Evolutionary conservation across 2,113 vertebrate genomes (phyloP), one percentile per base, ranked within the genome.

Genomic region (Plecotus auritus): DNA sequence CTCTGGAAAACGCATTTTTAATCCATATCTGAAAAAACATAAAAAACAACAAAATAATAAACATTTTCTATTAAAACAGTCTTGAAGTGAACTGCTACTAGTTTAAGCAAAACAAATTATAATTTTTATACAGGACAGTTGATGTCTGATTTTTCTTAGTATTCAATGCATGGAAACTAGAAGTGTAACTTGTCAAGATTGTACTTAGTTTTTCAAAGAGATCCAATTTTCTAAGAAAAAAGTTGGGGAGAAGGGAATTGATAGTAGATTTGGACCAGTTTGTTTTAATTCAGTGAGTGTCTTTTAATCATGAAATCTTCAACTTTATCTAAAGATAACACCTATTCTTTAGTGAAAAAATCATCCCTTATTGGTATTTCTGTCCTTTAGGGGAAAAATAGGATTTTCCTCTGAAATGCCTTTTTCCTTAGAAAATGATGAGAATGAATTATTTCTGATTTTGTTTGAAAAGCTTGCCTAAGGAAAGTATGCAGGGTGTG

Each of bases 271-370:
- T 91, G 35, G 23, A 47, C 87, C 26, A 30, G 8, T 81, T 70
- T 78, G 9, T 90, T 91, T 88, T 80, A 73, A 80, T 85, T 42
- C 5, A 45, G 12, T 40, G 42, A 70, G 20, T 89, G 10, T 82
- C 22, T 83, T 84, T 94, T 88, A 66, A 72, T 88, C 40, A 67
- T 80, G 11, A 88, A 83, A 78, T 80, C 37, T 90, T 90, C 37
- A 93, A 40, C 42, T 70, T 82, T 87, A 49, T 72, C 49, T 42
- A 42, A 69, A 85, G 61, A 23, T 81, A 35, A 5, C 20, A 74
- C 14, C 42, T 87, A 18, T 77, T 85, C 16, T 95, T 93, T 80
- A 61, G 45, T 59, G 54, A 91, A 51, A 59, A 30, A 90, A 66
- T 78, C n/a, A 74, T 95, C 54, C 26, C 64, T 78, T 7, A 74